Base-by-base conservation (phyloP, 2,888 invertebrate species). In the Matsumyia berberina region DNA sequence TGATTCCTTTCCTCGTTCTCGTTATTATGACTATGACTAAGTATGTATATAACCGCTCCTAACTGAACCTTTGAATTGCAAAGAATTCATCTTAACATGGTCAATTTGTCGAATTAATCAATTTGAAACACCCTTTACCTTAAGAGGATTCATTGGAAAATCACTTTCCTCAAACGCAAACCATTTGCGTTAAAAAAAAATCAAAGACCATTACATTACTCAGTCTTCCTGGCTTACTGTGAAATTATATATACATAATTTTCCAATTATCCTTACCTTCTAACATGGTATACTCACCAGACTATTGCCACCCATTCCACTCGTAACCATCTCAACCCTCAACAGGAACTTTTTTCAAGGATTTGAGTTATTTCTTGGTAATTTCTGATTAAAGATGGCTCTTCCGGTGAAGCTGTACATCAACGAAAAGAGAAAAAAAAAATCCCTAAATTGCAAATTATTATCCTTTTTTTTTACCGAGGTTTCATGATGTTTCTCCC, bases 401-500 rank as follows among this genome's bases (percentile, higher is more conserved):
- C n/a, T n/a, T n/a, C n/a, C n/a, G 7, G 11, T 5, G 33, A 55
- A 5, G 33, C 2, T 15, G 5, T 8, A 44, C 2, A 60, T 31
- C 31, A 60, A 42, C 24, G 5, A 11, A 31, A 9, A 31, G 42
- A 44, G 49, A 33, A 46, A 49, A 46, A 49, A 19, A 37, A 64
- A 64, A 5, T 8, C 49, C 19, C 5, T 19, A 66, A 51, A 66
- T 51, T 66, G 51, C 66, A 51, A 66, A 66, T 66, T 51, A 51
- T 51, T 66, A 66, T 66, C 66, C 66, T 51, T 51, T 66, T 62
- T 49, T 24, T 64, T 35, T 12, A 5, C 17, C 51, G 51, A 66
- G 49, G 64, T 49, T 49, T 51, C 64, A 17, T 31, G 37, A 51
- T 49, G 37, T 49, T 51, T 64, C 24, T 24, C 64, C 64, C 37